phyloP scores from a whole-genome alignment of 2,888 invertebrate genomes.

The Octodonta nipae region DNA sequence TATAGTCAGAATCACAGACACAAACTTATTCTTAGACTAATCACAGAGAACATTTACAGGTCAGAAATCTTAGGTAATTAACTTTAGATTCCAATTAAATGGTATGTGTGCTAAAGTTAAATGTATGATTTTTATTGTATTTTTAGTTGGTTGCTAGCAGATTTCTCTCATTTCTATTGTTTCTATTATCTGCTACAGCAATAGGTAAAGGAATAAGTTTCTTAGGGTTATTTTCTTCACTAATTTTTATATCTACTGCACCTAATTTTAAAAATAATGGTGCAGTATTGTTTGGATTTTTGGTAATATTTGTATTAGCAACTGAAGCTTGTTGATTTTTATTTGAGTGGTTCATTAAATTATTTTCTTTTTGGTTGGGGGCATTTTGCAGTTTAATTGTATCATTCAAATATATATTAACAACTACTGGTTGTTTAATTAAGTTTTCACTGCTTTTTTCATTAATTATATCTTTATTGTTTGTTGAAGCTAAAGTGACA shows the following conservation, averaged over 20 bases:
- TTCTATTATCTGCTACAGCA: conserved; percentile 4
- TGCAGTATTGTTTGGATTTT: conserved; percentile 6
- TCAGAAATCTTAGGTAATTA: too few relatives aligned
- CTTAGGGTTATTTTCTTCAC: conserved; percentile 6
- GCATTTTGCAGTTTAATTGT: conserved; percentile 1
- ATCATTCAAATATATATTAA: conserved; percentile 2
- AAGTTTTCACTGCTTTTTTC: neutral
- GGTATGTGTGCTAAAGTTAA: too few relatives aligned
- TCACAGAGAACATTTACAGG: too few relatives aligned
- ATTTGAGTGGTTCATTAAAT: neutral
- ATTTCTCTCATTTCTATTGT: neutral
- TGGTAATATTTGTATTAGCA: neutral
- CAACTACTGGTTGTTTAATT: neutral
- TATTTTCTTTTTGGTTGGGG: neutral
- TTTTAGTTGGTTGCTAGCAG: too few relatives aligned
- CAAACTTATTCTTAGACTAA: too few relatives aligned
- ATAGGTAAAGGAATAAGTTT: conserved; percentile 10
- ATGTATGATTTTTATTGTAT: too few relatives aligned
- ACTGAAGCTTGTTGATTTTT: neutral
- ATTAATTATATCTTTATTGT: neutral
- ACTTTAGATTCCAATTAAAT: too few relatives aligned
- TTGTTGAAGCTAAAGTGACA: neutral
- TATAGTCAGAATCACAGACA: too few relatives aligned
- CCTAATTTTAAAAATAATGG: conserved; percentile 9
- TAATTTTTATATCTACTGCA: conserved; percentile 5